phyloP scores from a whole-genome alignment of 2,888 invertebrate species.

The Dromius quadrimaculatus region DNA sequence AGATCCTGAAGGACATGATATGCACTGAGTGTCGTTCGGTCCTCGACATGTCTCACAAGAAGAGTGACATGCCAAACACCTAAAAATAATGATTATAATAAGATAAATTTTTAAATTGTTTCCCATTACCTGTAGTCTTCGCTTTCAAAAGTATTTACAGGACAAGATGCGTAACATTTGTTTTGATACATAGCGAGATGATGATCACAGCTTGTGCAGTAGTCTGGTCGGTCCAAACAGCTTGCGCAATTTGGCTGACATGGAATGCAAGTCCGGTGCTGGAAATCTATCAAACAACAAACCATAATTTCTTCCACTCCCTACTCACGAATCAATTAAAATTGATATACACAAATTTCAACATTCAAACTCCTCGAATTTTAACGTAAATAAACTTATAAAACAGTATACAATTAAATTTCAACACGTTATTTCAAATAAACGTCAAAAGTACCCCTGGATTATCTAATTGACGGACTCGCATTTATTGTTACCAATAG shows the following conservation, averaged over 20 bases:
- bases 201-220: constrained; percentile 89
- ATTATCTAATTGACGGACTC: no score
- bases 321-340: no score
- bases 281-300: constrained; percentile 64
- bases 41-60: constrained; percentile 87
- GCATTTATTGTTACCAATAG: no score
- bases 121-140: constrained; percentile 79
- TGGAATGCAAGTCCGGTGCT: constrained; percentile 80
- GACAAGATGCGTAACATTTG: constrained; percentile 87
- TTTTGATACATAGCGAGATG: constrained; percentile 86
- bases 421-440: no score
- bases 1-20: constrained; percentile 80
- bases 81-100: constrained; percentile 60
- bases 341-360: no score
- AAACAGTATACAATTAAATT: no score
- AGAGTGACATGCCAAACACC: constrained; percentile 83
- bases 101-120: constrained; percentile 3
- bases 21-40: constrained; percentile 82
- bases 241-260: constrained; percentile 90
- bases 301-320: no score
- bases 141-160: constrained; percentile 84
- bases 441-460: no score
- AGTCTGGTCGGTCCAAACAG: constrained; percentile 84
- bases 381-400: no score
- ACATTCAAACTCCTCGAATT: no score